Conservation (phyloP, 2,113 vertebrate genomes). For the Corythoichthys intestinalis region DNA sequence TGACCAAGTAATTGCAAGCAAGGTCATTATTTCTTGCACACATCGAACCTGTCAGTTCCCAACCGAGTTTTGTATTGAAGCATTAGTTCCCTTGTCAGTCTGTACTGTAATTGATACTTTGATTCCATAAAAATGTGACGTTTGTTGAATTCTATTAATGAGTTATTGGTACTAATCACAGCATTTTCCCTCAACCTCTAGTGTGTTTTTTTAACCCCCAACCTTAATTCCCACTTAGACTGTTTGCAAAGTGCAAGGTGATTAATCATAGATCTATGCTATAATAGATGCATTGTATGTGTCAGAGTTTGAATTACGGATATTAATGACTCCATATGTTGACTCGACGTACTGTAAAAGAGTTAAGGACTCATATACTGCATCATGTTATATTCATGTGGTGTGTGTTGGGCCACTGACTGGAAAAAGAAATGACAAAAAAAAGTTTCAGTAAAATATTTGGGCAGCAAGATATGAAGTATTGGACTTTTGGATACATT, state of each 20-base stretch:
- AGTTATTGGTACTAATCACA: constrained; percentile 4
- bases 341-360: constrained; percentile 4
- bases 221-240: constrained; percentile 27
- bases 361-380: background rate
- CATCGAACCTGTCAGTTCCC: background rate
- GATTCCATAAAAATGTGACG: background rate
- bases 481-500: constrained; percentile 2
- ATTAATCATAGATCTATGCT: constrained; percentile 34
- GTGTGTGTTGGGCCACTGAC: background rate
- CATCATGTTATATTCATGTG: constrained; percentile 7
- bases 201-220: background rate
- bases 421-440: constrained; percentile 10
- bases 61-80: background rate
- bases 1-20: background rate
- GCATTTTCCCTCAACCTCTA: background rate
- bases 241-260: constrained; percentile 13
- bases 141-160: constrained; percentile 9
- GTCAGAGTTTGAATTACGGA: constrained; percentile 23
- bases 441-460: background rate
- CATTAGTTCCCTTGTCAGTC: background rate
- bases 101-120: background rate
- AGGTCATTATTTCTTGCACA: background rate
- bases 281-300: constrained; percentile 14
- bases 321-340: constrained; percentile 8
- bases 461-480: constrained; percentile 3